Evolutionary conservation across 2,113 vertebrate genomes (phyloP), one percentile per base, ranked within the genome.

Genomic region (Notarius lentiginosus): DNA sequence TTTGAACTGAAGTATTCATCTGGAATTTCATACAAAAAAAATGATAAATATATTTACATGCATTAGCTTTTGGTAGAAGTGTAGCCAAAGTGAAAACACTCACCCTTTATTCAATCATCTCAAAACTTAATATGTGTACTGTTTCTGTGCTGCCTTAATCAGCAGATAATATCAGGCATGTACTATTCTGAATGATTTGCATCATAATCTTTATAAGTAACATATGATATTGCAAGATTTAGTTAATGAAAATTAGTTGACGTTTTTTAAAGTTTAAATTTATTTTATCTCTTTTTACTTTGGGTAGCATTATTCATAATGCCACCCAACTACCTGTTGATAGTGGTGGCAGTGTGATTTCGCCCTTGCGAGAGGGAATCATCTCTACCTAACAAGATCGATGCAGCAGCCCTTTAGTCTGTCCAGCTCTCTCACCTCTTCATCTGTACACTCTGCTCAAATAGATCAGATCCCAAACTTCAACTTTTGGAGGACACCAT

Each of bases 11-110:
- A 79, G 79, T 53, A 85, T 76, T 85, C 20, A 65, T 65, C 53
- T 34, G 79, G 15, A 79, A 85, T 85, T 53, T 79, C 68, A 0
- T 85, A 77, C 73, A 49, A 27, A 41, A 41, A 77, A 76, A 22
- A 20, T 73, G 66, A 80, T 58, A 80, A 81, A 83, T 66, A 83
- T 53, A 83, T 83, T 83, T 83, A 51, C n/a, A 66, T 83, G 81
- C 81, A 83, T 83, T 83, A 66, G 81, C 61, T 27, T 53, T 51
- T 51, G 47, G 41, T n/a, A 83, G 47, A 18, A 18, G 14, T 83
- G 41, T 66, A 83, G 61, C 61, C 24, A 4, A 61, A 53, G 34
- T 11, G 0, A 66, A n/a, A 51, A 65, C 61, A 4, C 1, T 61
- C 58, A 81, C 10, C 17, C 17, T 82, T 47, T n/a, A 82, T 47